These are phyloP conservation scores for Drosophila mauritiana DNA, from an alignment of 1,140 invertebrate genomes.

Conservation along the genomic window DNA sequence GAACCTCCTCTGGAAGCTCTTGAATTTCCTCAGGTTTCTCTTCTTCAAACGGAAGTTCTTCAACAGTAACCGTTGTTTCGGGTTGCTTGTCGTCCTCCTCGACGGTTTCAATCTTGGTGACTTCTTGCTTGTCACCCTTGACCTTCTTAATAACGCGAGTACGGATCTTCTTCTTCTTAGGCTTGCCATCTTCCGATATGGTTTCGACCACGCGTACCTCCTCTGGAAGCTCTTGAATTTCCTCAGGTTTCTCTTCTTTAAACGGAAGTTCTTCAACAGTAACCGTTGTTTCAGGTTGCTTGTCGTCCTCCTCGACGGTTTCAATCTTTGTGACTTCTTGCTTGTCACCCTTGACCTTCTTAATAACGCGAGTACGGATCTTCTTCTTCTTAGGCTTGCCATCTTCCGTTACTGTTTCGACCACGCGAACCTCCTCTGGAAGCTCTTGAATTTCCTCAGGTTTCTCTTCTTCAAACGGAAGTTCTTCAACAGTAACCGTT, in stretches of 20 bases:
- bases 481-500: not conserved
- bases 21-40: not conserved
- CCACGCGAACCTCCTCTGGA: not conserved
- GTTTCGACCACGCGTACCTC: slow-evolving; percentile 1
- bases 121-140: slow-evolving; percentile 7
- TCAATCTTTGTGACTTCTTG: slow-evolving; percentile 9
- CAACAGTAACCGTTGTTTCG: not conserved
- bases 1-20: slow-evolving; percentile 3
- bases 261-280: slow-evolving; percentile 2
- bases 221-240: slow-evolving; percentile 1
- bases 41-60: not conserved
- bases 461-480: not conserved
- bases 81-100: slow-evolving; percentile 5
- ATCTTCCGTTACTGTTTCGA: slow-evolving; percentile 1
- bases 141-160: slow-evolving; percentile 5
- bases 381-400: slow-evolving; percentile 10
- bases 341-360: slow-evolving; percentile 7
- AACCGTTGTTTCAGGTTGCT: slow-evolving; percentile 2
- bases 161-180: slow-evolving; percentile 8
- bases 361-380: slow-evolving; percentile 3
- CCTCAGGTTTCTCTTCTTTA: not conserved
- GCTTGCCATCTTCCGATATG: not conserved
- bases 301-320: slow-evolving; percentile 5
- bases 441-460: not conserved
- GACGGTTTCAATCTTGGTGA: slow-evolving; percentile 1